Evolutionary conservation across 2,113 vertebrate genomes (phyloP), one percentile per base, ranked within the genome.

Genomic region (Sapayoa aenigma): DNA sequence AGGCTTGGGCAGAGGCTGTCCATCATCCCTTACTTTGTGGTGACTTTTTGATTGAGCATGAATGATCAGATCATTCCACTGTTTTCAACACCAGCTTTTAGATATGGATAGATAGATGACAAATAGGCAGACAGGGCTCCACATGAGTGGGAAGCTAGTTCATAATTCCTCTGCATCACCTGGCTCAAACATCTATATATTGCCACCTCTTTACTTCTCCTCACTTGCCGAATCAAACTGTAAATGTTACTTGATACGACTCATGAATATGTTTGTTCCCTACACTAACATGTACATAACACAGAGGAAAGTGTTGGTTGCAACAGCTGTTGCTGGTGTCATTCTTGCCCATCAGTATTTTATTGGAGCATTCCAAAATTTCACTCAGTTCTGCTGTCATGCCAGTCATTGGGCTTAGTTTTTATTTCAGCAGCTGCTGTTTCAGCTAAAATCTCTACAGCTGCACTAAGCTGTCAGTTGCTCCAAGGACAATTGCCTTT

Each of bases 341-440:
- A 49, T 69, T 66, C 78, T 71, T 85, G 49, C 58, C 52, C 18
- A 4, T 82, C 53, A 60, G 33, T 56, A 66, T 25, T 72, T 87
- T 67, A 82, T n/a, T 44, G 74, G 52, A 84, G 16, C 77, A 52
- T 82, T 87, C 69, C 65, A 94, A 84, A 82, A 68, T 75, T 79
- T 94, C 69, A 37, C 44, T 72, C 6, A 8, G 69, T 84, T 44
- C 31, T 84, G 58, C 56, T 73, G 28, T 56, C 58, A 62, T 22
- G 37, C 3, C 5, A 72, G 80, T 31, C 4, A 2, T 78, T 2
- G 14, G 82, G 58, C 44, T 92, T 74, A 75, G 60, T 25, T 79
- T 94, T 95, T 53, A 65, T 94, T 91, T 87, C 91, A 82, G 30
- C 89, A 92, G 87, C 82, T 90, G 85, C 44, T 88, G 24, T 72